Conservation (phyloP, 2,797 vertebrate species). For the Podargus strigoides region DNA sequence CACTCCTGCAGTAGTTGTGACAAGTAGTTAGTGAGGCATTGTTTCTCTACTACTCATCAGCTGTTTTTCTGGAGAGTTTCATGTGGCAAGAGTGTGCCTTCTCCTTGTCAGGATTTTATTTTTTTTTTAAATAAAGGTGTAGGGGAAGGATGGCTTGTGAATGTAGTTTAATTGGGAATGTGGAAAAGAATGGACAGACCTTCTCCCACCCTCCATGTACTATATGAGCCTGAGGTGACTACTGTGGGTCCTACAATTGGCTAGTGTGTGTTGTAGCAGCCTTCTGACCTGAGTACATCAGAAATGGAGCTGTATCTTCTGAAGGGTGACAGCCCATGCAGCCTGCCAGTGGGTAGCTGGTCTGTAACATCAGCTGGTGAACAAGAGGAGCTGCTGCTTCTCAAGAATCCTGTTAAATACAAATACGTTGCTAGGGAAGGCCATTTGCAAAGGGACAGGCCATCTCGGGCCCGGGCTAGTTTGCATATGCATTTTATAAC, state of each 20-base stretch:
- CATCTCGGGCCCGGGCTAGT: neutral
- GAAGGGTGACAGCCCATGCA: neutral
- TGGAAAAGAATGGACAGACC: neutral
- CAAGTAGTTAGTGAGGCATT: neutral
- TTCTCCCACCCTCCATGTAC: neutral
- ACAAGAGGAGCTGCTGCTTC: neutral
- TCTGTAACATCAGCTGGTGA: neutral
- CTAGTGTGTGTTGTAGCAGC: neutral
- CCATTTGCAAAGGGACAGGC: accelerated
- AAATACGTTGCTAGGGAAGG: neutral
- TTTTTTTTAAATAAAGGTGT: neutral
- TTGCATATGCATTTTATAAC: neutral
- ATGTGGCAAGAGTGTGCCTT: accelerated
- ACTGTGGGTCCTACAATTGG: neutral
- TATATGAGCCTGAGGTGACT: neutral
- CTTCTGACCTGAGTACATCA: neutral
- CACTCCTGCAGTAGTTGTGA: neutral
- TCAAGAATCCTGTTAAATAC: neutral
- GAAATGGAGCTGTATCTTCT: neutral
- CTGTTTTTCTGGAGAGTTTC: neutral
- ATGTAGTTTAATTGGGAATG: neutral
- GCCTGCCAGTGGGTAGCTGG: neutral
- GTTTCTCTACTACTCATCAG: neutral
- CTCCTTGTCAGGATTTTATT: neutral
- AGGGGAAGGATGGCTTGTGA: neutral